A percentile compares a stretch with the other conserved stretches of the same genome.
Evolutionary conservation across 2,888 invertebrate species (phyloP).

Genomic region (Caenorhabditis uteleia): DNA sequence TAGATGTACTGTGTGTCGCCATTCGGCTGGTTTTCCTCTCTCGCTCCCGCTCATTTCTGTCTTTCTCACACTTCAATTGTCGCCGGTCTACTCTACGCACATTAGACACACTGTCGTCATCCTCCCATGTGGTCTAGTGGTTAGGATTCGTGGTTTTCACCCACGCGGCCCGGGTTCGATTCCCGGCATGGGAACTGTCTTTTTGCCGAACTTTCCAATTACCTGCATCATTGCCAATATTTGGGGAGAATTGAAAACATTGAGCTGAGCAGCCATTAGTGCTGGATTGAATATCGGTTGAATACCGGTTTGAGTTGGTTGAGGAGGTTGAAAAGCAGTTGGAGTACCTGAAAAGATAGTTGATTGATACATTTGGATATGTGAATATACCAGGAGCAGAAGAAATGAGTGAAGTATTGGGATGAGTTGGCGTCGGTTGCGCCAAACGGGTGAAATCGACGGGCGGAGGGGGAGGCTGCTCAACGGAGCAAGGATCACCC

Average conservation of each 20-base stretch:
- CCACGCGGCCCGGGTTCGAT: slow-evolving; percentile 68
- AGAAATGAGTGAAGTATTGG: no score
- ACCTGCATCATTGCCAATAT: slow-evolving; percentile 58
- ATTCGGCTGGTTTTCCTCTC: no score
- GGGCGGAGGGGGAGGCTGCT: slow-evolving; percentile 30
- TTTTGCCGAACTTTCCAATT: background rate
- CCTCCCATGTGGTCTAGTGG: slow-evolving; percentile 64
- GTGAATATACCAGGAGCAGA: no score
- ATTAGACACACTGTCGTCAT: no score
- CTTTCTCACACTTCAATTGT: no score
- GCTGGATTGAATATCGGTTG: slow-evolving; percentile 53
- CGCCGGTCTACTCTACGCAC: no score
- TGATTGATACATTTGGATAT: no score
- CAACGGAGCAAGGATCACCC: slow-evolving; percentile 32
- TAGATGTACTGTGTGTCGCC: no score
- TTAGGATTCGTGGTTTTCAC: slow-evolving; percentile 68
- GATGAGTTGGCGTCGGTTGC: slow-evolving; percentile 4
- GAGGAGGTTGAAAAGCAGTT: slow-evolving; percentile 25
- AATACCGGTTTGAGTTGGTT: slow-evolving; percentile 10
- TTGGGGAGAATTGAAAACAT: slow-evolving; percentile 48
- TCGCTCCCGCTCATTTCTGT: no score
- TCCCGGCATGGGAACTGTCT: slow-evolving; percentile 65
- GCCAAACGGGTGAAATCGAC: slow-evolving; percentile 16
- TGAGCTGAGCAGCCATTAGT: slow-evolving; percentile 58
- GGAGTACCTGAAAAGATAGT: slow-evolving; percentile 6